Evolutionary conservation across 2,797 vertebrate species (phyloP).

Genomic region (Geotrypetes seraphini): DNA sequence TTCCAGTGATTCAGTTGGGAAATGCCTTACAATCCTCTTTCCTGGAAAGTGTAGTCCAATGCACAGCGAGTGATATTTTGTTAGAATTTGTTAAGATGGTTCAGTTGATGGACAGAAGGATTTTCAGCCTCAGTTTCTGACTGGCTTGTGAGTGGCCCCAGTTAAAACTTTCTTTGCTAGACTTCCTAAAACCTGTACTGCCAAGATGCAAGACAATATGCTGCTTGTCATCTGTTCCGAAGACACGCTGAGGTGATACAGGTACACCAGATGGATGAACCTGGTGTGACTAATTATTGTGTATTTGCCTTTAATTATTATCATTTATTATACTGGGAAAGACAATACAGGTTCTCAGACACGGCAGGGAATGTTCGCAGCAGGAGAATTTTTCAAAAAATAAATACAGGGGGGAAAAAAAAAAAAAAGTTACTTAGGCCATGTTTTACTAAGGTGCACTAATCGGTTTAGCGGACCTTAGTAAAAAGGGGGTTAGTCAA

Average conservation of each 20-base stretch:
- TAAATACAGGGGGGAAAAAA: conserved; percentile 16
- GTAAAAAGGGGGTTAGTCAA: too few species aligned
- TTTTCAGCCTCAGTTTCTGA: conserved; percentile 17
- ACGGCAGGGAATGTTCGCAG: conserved; percentile 47
- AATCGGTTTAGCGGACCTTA: too few species aligned
- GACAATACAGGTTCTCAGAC: conserved; percentile 69
- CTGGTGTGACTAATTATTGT: conserved; percentile 87
- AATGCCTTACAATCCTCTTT: too few species aligned
- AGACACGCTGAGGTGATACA: conserved; percentile 61
- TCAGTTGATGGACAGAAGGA: too few species aligned
- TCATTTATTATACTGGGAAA: conserved; percentile 77
- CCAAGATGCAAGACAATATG: conserved; percentile 59
- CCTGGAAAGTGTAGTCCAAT: too few species aligned
- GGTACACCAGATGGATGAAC: conserved; percentile 81
- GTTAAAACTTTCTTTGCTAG: conserved; percentile 40
- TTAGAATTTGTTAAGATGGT: too few species aligned
- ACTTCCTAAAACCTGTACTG: conserved; percentile 52
- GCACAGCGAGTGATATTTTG: too few species aligned
- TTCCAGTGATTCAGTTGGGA: too few species aligned
- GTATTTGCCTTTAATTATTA: conserved; percentile 84
- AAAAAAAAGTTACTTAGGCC: too few species aligned
- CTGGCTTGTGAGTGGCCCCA: conserved; percentile 32
- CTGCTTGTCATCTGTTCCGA: conserved; percentile 65
- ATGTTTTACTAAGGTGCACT: too few species aligned
- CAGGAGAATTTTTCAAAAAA: conserved; percentile 29